phyloP scores from a whole-genome alignment of 2,113 vertebrate genomes.

The Pelecanus crispus region DNA sequence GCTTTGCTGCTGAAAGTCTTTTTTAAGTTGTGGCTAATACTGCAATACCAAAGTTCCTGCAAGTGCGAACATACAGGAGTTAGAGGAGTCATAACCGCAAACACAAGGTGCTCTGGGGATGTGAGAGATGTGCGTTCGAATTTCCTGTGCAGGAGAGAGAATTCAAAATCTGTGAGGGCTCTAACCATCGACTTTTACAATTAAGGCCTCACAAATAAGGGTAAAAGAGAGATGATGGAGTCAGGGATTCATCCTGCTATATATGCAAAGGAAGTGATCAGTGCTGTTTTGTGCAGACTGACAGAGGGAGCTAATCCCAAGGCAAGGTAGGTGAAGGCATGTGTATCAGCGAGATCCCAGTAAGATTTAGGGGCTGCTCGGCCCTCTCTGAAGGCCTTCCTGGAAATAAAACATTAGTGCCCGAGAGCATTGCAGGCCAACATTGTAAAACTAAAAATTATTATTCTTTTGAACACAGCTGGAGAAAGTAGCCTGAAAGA shows the following conservation, averaged over 20 bases:
- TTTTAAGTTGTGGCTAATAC: background rate
- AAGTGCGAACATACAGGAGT: accelerated
- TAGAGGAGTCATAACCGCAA: background rate
- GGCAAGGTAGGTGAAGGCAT: background rate
- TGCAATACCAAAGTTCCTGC: background rate
- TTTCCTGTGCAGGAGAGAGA: background rate
- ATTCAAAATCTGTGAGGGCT: background rate
- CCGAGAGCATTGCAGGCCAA: background rate
- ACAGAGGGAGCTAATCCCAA: background rate
- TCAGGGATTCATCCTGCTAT: background rate
- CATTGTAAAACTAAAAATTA: background rate
- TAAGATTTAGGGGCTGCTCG: background rate
- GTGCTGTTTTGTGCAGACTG: background rate
- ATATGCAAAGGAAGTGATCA: background rate
- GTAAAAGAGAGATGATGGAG: background rate
- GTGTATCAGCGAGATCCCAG: background rate
- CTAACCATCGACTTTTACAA: background rate
- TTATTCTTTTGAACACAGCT: background rate
- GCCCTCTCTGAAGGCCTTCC: background rate
- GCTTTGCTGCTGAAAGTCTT: background rate
- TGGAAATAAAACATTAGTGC: background rate
- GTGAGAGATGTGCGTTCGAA: background rate
- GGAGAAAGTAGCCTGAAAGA: background rate
- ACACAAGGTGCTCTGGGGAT: background rate
- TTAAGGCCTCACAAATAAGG: background rate